Evolutionary conservation across 1,140 invertebrate species (phyloP).

Genomic region (Drosophila lowei): DNA sequence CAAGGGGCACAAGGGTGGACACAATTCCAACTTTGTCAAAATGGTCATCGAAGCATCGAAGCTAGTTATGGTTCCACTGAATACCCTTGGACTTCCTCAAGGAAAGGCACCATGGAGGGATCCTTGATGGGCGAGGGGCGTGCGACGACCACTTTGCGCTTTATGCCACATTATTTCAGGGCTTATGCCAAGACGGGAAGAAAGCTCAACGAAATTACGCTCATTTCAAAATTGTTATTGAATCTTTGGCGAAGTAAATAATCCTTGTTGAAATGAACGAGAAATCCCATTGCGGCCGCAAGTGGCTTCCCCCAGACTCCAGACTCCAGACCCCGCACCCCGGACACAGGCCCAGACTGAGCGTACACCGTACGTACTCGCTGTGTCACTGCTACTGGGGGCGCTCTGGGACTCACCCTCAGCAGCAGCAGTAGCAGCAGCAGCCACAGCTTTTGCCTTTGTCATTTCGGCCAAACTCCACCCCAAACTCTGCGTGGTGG

Average conservation of each 20-base stretch:
- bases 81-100: neutral
- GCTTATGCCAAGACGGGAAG: conserved; percentile 50
- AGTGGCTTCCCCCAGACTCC: conserved; percentile 1
- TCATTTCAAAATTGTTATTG: conserved; percentile 80
- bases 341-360: conserved; percentile 1
- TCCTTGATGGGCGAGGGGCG: neutral
- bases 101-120: neutral
- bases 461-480: neutral
- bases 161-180: conserved; percentile 65
- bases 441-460: conserved; percentile 7
- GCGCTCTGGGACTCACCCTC: too few relatives aligned
- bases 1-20: neutral
- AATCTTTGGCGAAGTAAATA: conserved; percentile 75
- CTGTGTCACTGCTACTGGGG: conserved; percentile 7
- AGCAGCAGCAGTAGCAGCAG: too few relatives aligned
- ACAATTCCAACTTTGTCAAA: conserved; percentile 1
- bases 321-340: neutral
- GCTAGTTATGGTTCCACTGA: neutral
- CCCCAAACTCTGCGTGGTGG: conserved; percentile 1
- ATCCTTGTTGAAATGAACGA: conserved; percentile 73
- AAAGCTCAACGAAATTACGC: conserved; percentile 63
- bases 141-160: conserved; percentile 8
- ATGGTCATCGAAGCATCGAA: neutral
- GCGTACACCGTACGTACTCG: too few relatives aligned
- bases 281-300: conserved; percentile 50